Percentiles rank a stretch among this genome's conserved stretches.
phyloP scores from a whole-genome alignment of 2,113 vertebrate genomes.

The Miniopterus natalensis region DNA sequence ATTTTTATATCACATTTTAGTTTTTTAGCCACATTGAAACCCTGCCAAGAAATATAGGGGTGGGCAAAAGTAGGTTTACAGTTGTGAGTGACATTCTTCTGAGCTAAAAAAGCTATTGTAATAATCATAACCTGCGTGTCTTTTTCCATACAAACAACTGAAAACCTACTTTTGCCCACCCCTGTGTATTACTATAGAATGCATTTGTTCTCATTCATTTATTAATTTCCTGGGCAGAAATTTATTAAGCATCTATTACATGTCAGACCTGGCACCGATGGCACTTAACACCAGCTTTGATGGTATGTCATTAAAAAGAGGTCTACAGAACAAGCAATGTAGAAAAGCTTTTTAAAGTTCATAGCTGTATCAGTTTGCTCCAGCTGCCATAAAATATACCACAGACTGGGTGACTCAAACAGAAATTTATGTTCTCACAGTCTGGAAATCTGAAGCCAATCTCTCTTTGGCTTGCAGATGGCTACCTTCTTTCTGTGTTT shows the following conservation, averaged over 20 bases:
- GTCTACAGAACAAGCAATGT: background rate
- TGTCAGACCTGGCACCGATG: background rate
- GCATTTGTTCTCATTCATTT: background rate
- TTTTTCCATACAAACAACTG: background rate
- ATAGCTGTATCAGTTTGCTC: background rate
- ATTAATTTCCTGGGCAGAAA: background rate
- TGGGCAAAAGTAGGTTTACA: background rate
- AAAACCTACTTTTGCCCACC: background rate
- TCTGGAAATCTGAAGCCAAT: background rate
- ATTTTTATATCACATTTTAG: background rate
- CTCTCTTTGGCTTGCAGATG: background rate
- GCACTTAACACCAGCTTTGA: background rate
- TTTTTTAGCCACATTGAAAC: background rate
- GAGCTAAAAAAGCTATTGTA: background rate
- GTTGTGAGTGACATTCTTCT: background rate
- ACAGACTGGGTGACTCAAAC: background rate
- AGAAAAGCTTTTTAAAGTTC: background rate
- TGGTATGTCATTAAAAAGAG: background rate
- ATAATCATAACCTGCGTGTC: background rate
- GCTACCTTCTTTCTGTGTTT: background rate
- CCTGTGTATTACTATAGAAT: background rate
- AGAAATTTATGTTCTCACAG: background rate
- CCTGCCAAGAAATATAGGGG: background rate
- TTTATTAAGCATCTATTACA: background rate
- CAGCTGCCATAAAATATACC: background rate